These are phyloP conservation scores for Stichodactyla mertensii DNA, from an alignment of 64 coral and sea anemone species.

Conservation along the genomic window DNA sequence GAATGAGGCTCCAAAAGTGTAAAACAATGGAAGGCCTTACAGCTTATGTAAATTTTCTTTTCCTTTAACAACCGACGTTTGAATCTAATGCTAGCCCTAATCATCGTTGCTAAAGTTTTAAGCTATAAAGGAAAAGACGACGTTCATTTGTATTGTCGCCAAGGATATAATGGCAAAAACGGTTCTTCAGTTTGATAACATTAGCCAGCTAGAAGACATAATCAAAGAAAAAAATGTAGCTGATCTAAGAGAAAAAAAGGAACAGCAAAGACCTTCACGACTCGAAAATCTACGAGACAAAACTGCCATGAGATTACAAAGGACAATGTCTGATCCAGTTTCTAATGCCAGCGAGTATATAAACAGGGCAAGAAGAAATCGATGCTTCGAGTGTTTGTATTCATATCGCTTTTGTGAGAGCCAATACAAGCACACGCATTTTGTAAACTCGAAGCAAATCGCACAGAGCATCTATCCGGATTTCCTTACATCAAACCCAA, in stretches of 20 bases:
- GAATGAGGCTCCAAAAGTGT: background rate
- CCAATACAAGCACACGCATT: slow-evolving; percentile 1
- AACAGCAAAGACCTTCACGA: background rate
- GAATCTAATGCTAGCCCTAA: background rate
- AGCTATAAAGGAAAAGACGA: background rate
- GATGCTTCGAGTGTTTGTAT: background rate
- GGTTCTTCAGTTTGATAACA: background rate
- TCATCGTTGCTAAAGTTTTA: background rate
- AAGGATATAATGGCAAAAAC: background rate
- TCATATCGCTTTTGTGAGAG: background rate
- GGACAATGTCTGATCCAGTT: slow-evolving; percentile 4
- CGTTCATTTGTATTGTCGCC: background rate
- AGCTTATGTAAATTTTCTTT: background rate
- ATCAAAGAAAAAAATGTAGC: background rate
- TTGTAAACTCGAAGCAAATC: background rate
- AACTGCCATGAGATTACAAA: background rate
- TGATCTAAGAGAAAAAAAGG: background rate
- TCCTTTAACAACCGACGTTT: background rate
- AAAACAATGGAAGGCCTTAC: background rate
- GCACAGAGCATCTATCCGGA: slow-evolving; percentile 10
- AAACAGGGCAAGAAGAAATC: background rate
- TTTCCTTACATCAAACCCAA: background rate
- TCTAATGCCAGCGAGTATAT: background rate
- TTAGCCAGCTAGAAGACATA: background rate
- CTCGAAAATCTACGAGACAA: background rate